Conservation (phyloP, 2,797 vertebrate species). For the Falco naumanni region DNA sequence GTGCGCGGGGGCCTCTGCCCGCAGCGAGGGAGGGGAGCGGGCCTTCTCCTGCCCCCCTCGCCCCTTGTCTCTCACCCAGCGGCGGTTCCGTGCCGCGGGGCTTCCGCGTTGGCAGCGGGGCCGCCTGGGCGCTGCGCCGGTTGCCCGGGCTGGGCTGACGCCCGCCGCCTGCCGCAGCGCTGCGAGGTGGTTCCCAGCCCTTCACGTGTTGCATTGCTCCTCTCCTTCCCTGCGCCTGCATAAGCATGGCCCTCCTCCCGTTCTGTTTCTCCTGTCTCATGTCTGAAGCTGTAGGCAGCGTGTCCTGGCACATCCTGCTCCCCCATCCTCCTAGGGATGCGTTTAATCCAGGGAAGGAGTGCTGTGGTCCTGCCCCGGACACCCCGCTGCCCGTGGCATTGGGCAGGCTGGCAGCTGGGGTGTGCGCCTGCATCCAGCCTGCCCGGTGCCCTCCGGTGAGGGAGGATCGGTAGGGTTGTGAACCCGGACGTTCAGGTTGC, state of each 20-base stretch:
- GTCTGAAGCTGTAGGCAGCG: not conserved
- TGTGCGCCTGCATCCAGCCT: not conserved
- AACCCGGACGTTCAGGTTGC: not conserved
- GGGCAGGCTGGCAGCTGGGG: not conserved
- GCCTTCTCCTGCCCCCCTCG: not conserved
- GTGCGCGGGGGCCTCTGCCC: no score
- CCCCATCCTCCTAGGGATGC: not conserved
- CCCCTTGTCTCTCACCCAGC: not conserved
- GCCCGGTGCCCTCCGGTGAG: not conserved
- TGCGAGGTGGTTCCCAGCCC: accelerated
- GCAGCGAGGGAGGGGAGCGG: not conserved
- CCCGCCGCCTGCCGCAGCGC: accelerated
- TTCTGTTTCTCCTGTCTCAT: not conserved
- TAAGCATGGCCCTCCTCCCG: accelerated
- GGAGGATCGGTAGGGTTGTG: not conserved
- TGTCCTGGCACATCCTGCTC: accelerated
- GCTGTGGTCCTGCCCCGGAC: accelerated
- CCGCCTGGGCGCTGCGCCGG: not conserved
- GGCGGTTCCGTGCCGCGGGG: not conserved
- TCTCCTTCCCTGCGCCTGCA: no score
- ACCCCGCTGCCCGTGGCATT: not conserved
- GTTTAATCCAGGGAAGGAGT: not conserved
- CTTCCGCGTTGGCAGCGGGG: accelerated
- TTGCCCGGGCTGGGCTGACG: accelerated
- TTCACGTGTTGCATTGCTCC: not conserved